Conservation (phyloP, 2,113 vertebrate genomes). For the Boulengerochromis microlepis region DNA sequence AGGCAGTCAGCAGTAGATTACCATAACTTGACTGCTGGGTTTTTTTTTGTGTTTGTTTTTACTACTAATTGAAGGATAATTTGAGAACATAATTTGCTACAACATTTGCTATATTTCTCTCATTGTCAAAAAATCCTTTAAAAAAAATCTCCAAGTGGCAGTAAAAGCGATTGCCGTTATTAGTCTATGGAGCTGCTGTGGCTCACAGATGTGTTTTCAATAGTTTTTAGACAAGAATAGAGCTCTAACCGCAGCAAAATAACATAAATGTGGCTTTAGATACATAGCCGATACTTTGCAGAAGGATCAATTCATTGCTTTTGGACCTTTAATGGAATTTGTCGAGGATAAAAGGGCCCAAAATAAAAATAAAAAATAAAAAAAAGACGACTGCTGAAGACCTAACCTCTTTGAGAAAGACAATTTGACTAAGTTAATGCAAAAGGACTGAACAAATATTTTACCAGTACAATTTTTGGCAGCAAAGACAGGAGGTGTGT, state of each 20-base stretch:
- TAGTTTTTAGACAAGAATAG: neutral
- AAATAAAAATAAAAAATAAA: neutral
- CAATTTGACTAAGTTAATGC: conserved; percentile 20
- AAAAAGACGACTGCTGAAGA: neutral
- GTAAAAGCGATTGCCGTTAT: rapidly evolving
- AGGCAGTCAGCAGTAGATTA: neutral
- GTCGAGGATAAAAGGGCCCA: neutral
- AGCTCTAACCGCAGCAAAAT: neutral
- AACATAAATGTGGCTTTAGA: rapidly evolving
- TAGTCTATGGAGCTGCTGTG: neutral
- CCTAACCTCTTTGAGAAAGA: neutral
- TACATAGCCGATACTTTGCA: neutral
- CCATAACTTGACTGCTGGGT: neutral
- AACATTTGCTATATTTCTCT: neutral
- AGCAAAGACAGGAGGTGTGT: conserved; percentile 12
- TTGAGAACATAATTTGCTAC: neutral
- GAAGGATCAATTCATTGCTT: neutral
- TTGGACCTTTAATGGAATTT: neutral
- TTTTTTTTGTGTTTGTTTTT: neutral
- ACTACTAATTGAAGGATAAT: neutral
- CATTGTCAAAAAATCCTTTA: neutral
- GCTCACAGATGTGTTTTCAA: neutral
- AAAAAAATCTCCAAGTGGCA: neutral
- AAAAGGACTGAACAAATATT: conserved; percentile 29
- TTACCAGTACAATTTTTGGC: neutral